Evolutionary conservation across 92 coral and sea anemone genomes (phyloP).

Genomic region (Zoanthus solanderi): DNA sequence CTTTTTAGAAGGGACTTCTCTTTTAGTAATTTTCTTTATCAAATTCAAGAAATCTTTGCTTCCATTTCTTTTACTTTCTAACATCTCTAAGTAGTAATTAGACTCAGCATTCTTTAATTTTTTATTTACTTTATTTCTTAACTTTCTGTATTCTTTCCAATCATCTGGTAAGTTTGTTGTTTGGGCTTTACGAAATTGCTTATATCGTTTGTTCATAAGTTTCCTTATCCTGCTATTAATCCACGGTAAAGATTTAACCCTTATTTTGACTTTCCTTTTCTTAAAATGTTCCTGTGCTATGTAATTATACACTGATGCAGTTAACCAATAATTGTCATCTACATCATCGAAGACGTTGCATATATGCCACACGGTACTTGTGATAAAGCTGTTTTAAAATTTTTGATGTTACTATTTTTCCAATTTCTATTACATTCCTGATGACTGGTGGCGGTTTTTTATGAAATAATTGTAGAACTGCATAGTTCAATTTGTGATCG

Average conservation of each 20-base stretch:
- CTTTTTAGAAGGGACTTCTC: background rate
- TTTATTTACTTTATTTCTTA: slow-evolving; percentile 30
- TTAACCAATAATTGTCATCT: slow-evolving; percentile 50
- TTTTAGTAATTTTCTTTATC: slow-evolving; percentile 41
- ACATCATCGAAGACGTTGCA: slow-evolving; percentile 55
- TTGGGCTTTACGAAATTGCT: slow-evolving; percentile 39
- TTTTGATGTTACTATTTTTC: slow-evolving; percentile 34
- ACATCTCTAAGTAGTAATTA: slow-evolving; percentile 37
- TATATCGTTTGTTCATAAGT: slow-evolving; percentile 44
- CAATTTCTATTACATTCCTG: slow-evolving; percentile 36
- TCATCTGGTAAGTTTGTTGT: slow-evolving; percentile 37
- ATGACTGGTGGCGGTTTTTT: slow-evolving; percentile 34
- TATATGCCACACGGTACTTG: slow-evolving; percentile 52
- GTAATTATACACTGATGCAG: slow-evolving; percentile 34
- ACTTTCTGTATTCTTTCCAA: slow-evolving; percentile 30
- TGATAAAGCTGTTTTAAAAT: slow-evolving; percentile 22
- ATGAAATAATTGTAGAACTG: slow-evolving; percentile 37
- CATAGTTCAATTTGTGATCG: slow-evolving; percentile 46
- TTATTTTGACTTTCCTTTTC: slow-evolving; percentile 42
- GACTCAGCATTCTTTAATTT: slow-evolving; percentile 27
- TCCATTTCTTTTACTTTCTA: slow-evolving; percentile 44
- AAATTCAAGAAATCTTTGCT: slow-evolving; percentile 19
- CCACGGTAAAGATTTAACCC: slow-evolving; percentile 47
- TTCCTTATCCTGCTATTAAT: slow-evolving; percentile 29
- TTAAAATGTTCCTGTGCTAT: slow-evolving; percentile 12